Conservation (phyloP, 1,140 invertebrate genomes). For the Drosophila pectinifera region DNA sequence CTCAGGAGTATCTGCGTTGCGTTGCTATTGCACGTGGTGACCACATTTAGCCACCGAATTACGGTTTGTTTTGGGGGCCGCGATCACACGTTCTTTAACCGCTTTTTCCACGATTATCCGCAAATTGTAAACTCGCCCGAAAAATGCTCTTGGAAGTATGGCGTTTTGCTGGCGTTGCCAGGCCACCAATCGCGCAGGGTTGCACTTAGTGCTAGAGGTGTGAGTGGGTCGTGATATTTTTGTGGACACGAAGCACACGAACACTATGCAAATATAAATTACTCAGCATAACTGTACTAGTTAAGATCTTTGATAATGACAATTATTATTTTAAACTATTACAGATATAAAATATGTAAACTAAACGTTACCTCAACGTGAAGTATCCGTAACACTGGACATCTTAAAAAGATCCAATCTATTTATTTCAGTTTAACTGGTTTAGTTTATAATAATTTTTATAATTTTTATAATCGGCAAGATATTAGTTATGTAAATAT, state of each 20-base stretch:
- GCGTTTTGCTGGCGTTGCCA: slow-evolving; percentile 72
- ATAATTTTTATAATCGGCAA: too few relatives aligned
- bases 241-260: slow-evolving; percentile 8
- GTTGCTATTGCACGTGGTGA: slow-evolving; percentile 29
- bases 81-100: slow-evolving; percentile 44
- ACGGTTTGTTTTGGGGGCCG: slow-evolving; percentile 32
- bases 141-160: slow-evolving; percentile 78
- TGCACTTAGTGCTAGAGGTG: slow-evolving; percentile 32
- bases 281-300: slow-evolving; percentile 14
- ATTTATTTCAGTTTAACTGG: too few relatives aligned
- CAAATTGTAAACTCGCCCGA: slow-evolving; percentile 68
- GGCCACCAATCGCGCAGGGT: slow-evolving; percentile 50
- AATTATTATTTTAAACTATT: too few relatives aligned
- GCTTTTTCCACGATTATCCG: slow-evolving; percentile 48
- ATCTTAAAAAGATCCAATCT: too few relatives aligned
- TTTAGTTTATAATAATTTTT: too few relatives aligned
- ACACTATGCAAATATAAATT: not conserved
- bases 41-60: slow-evolving; percentile 26
- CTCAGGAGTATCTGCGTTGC: slow-evolving; percentile 26
- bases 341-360: not conserved
- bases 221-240: not conserved
- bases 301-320: too few relatives aligned
- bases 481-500: too few relatives aligned
- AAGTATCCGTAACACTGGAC: too few relatives aligned
- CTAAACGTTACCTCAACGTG: too few relatives aligned